Evolutionary conservation across 2,113 vertebrate species (phyloP).

Genomic region (Rissa tridactyla): DNA sequence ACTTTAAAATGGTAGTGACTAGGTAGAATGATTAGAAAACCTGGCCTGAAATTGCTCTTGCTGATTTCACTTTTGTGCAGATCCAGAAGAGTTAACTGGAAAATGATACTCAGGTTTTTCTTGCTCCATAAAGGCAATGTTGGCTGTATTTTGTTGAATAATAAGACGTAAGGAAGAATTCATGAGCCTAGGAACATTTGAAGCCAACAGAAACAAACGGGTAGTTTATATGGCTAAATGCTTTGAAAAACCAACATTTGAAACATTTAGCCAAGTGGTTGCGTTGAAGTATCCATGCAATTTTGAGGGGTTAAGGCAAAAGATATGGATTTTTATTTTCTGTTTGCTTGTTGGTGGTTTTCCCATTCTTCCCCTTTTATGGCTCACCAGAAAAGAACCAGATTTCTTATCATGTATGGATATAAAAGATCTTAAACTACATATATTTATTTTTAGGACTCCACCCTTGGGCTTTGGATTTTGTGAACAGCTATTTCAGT

Average conservation of each 20-base stretch:
- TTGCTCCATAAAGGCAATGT: neutral
- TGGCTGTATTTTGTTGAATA: slow-evolving; percentile 27
- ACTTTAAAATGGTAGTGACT: neutral
- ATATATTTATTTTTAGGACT: slow-evolving; percentile 62
- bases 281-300: neutral
- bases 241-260: slow-evolving; percentile 39
- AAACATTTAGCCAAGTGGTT: slow-evolving; percentile 13
- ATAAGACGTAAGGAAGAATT: neutral
- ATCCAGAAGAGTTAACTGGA: neutral
- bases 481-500: slow-evolving; percentile 70
- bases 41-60: neutral
- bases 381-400: slow-evolving; percentile 18
- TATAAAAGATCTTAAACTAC: slow-evolving; percentile 35
- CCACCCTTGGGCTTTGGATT: slow-evolving; percentile 60
- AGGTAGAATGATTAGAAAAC: neutral
- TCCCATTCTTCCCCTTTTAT: slow-evolving; percentile 18
- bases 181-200: neutral
- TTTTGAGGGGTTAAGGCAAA: neutral
- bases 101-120: neutral
- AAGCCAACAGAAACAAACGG: slow-evolving; percentile 50
- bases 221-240: slow-evolving; percentile 22
- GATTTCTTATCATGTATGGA: neutral
- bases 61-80: neutral
- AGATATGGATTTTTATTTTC: neutral
- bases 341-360: slow-evolving; percentile 28